Percentiles rank a stretch among this genome's conserved stretches.
Conservation (phyloP, 37 sponge, comb jelly and placozoan species). For the Dysidea cf. avara region DNA sequence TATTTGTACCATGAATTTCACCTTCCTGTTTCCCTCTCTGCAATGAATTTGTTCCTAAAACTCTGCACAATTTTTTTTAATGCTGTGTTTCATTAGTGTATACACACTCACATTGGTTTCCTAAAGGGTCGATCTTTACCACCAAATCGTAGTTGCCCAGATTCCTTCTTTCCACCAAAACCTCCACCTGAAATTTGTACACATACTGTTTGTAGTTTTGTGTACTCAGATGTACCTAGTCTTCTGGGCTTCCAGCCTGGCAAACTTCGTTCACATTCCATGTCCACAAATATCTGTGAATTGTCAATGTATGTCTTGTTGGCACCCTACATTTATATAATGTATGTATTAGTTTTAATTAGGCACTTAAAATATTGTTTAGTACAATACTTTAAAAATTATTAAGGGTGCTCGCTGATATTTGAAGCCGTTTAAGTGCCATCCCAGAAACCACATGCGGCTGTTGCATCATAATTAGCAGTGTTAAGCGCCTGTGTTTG, state of each 20-base stretch:
- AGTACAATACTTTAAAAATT: no score
- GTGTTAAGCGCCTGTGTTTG: constrained; percentile 3
- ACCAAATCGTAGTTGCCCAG: constrained; percentile 98
- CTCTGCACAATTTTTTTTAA: no score
- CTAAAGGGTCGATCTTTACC: constrained; percentile 90
- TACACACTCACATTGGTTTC: constrained; percentile 74
- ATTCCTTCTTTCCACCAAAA: constrained; percentile 95
- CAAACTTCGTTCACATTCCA: constrained; percentile 73
- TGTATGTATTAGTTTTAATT: no score
- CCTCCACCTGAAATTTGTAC: constrained; percentile 81
- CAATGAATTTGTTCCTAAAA: no score
- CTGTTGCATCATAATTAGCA: no score
- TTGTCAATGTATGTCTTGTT: constrained; percentile 65
- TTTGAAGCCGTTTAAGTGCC: no score
- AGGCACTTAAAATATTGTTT: no score
- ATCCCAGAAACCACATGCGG: no score
- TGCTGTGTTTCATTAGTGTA: no score
- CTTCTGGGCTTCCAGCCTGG: constrained; percentile 93
- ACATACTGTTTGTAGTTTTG: neutral
- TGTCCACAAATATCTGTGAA: constrained; percentile 76
- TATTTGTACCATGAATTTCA: no score
- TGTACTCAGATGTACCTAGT: constrained; percentile 65
- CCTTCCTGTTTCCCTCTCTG: no score
- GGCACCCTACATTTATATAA: constrained; percentile 40
- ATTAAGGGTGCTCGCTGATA: no score